phyloP scores from a whole-genome alignment of 2,888 invertebrate species.

The Eristalinus aeneus region DNA sequence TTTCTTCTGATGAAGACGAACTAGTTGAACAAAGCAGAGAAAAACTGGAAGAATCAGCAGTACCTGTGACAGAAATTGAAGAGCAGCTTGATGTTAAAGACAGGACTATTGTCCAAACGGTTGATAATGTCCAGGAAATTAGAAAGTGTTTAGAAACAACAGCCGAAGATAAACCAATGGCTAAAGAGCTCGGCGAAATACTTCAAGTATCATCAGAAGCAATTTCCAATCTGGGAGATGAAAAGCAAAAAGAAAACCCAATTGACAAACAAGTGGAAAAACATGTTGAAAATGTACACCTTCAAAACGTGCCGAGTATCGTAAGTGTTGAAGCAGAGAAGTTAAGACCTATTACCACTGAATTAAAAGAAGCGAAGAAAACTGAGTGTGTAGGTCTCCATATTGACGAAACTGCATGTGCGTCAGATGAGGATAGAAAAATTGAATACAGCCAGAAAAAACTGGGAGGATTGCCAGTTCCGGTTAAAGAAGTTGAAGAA shows the following conservation, averaged over 20 bases:
- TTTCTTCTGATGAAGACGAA: constrained; percentile 74
- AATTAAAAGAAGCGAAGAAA: constrained; percentile 39
- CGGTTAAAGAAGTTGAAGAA: too few species aligned
- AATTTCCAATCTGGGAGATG: not conserved
- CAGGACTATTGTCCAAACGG: too few species aligned
- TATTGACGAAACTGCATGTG: constrained; percentile 74
- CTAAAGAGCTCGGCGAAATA: too few species aligned
- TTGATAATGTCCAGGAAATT: too few species aligned
- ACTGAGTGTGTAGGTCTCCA: constrained; percentile 75
- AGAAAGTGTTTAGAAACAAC: constrained; percentile 75
- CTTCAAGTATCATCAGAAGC: too few species aligned
- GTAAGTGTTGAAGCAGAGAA: constrained; percentile 46
- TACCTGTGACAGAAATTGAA: not conserved
- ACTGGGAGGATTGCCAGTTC: too few species aligned
- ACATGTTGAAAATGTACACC: not conserved
- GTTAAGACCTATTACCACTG: not conserved
- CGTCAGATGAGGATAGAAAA: constrained; percentile 75
- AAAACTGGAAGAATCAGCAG: not conserved
- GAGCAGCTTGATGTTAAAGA: not conserved
- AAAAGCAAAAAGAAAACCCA: not conserved
- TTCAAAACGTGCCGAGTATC: not conserved
- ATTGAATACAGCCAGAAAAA: not conserved
- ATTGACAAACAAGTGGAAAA: too few species aligned
- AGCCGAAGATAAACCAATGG: constrained; percentile 72
- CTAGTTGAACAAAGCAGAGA: constrained; percentile 60